Conservation (phyloP, 2,888 invertebrate species). For the Clanis bilineata region DNA sequence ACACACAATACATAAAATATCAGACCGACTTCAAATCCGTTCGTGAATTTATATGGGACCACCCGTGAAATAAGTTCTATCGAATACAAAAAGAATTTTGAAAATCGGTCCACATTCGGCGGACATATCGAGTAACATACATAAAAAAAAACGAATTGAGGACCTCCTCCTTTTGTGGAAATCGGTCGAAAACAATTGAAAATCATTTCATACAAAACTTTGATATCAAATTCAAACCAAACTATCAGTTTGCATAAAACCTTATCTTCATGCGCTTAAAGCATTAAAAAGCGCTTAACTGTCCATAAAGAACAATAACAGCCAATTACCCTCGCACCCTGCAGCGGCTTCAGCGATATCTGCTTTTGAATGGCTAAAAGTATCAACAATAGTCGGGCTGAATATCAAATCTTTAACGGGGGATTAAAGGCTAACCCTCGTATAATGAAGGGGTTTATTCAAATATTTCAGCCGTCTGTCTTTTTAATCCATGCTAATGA, state of each 20-base stretch:
- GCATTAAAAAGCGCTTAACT: constrained; percentile 15
- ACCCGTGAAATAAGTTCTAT: no score
- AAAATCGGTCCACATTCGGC: no score
- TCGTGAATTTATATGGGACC: no score
- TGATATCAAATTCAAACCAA: background rate
- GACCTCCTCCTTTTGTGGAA: no score
- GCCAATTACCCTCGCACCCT: constrained; percentile 8
- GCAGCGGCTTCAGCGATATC: constrained; percentile 3
- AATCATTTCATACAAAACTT: no score
- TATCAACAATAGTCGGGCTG: background rate
- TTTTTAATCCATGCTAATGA: background rate
- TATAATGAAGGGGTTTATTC: background rate
- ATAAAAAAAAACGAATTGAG: no score
- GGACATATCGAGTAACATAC: no score
- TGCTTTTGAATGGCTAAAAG: background rate
- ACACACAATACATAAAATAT: no score
- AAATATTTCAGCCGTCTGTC: background rate
- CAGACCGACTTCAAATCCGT: no score
- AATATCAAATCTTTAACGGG: background rate
- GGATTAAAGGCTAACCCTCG: background rate
- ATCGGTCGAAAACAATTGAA: no score
- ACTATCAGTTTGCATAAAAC: constrained; percentile 9
- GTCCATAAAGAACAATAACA: constrained; percentile 17
- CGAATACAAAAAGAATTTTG: no score
- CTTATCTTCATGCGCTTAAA: constrained; percentile 18